A percentile compares a stretch with the other conserved stretches of the same genome.
These are phyloP conservation scores for Lampris megalopsis DNA, from an alignment of 2,113 vertebrate genomes.

Conservation along the genomic window DNA sequence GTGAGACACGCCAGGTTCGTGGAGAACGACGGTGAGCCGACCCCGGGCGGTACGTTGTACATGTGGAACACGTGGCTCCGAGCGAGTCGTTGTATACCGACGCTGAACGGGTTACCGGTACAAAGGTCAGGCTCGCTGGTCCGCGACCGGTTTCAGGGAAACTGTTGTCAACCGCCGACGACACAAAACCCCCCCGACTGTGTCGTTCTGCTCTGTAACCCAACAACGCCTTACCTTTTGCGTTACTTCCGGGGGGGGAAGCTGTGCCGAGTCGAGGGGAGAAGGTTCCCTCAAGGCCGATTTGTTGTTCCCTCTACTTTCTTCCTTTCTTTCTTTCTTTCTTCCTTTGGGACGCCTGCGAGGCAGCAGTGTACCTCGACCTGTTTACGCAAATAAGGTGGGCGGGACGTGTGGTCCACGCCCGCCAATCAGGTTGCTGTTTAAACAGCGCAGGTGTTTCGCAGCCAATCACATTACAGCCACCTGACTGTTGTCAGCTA, in stretches of 20 bases:
- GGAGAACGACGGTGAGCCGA: no score
- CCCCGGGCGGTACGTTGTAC: no score
- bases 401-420: background rate
- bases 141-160: background rate
- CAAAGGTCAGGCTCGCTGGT: conserved; percentile 60
- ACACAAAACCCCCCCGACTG: no score
- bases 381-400: conserved; percentile 68
- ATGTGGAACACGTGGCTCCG: no score
- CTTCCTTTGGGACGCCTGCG: conserved; percentile 36
- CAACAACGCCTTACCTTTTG: no score
- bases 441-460: conserved; percentile 1
- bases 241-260: no score
- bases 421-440: conserved; percentile 30
- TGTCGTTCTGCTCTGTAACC: no score
- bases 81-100: no score
- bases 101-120: background rate
- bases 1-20: no score
- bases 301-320: background rate
- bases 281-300: no score
- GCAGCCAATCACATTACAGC: background rate
- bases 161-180: no score
- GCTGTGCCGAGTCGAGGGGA: no score
- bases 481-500: background rate
- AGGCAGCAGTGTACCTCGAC: conserved; percentile 41
- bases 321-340: conserved; percentile 18